These are phyloP conservation scores for Salpingus planirostris DNA, from an alignment of 2,888 invertebrate genomes.

Conservation along the genomic window DNA sequence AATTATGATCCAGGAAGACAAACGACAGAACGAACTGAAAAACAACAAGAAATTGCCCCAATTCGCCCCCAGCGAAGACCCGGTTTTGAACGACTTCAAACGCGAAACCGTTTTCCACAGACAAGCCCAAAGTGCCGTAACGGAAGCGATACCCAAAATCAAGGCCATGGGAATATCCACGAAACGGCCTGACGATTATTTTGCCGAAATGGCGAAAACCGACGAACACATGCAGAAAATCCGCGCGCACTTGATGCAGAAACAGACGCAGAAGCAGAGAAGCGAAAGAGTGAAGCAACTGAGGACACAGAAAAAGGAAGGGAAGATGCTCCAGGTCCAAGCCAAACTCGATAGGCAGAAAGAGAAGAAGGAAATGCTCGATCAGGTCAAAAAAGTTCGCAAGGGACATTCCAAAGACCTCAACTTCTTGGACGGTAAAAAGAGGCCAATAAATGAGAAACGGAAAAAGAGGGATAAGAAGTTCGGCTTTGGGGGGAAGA, in stretches of 20 bases:
- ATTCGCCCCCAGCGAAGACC: slow-evolving; percentile 60
- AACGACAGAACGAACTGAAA: slow-evolving; percentile 53
- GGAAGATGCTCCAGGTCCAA: slow-evolving; percentile 79
- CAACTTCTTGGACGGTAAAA: slow-evolving; percentile 65
- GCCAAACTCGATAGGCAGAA: slow-evolving; percentile 74
- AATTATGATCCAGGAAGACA: slow-evolving; percentile 65
- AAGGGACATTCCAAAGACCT: slow-evolving; percentile 70
- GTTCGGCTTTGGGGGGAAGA: slow-evolving; percentile 94
- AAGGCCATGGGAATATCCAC: slow-evolving; percentile 69
- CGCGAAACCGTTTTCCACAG: slow-evolving; percentile 81
- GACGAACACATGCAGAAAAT: slow-evolving; percentile 98
- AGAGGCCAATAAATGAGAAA: slow-evolving; percentile 41
- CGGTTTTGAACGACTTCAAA: slow-evolving; percentile 83
- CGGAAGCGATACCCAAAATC: slow-evolving; percentile 68
- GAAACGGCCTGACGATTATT: slow-evolving; percentile 88
- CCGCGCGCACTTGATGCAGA: slow-evolving; percentile 69
- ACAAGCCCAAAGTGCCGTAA: slow-evolving; percentile 79
- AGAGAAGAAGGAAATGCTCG: slow-evolving; percentile 85
- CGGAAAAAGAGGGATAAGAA: slow-evolving; percentile 69
- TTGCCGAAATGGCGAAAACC: slow-evolving; percentile 97
- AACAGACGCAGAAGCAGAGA: slow-evolving; percentile 75
- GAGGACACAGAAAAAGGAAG: slow-evolving; percentile 84
- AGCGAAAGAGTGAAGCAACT: slow-evolving; percentile 86
- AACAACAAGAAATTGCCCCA: slow-evolving; percentile 62
- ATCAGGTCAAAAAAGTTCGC: slow-evolving; percentile 87